A percentile compares a stretch with the other conserved stretches of the same genome.
Evolutionary conservation across 2,888 invertebrate genomes (phyloP).

Genomic region (Caenorhabditis sp.): DNA sequence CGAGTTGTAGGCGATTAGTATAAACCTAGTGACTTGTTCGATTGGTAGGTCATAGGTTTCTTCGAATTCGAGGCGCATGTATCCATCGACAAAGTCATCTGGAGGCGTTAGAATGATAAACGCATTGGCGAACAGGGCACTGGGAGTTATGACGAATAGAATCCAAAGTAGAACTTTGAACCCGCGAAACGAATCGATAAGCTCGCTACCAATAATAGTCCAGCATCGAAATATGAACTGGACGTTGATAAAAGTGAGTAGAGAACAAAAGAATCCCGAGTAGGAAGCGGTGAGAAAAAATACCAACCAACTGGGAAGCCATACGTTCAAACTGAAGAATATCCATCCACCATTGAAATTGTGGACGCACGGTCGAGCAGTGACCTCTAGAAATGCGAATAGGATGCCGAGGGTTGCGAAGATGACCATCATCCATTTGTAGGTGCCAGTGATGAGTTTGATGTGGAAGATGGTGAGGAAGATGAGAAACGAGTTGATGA

Average conservation of each 20-base stretch:
- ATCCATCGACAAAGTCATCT: no score
- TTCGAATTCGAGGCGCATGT: background rate
- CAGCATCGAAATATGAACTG: no score
- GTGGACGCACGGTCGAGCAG: background rate
- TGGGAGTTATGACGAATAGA: no score
- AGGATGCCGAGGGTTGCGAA: background rate
- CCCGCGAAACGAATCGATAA: no score
- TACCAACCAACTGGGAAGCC: no score
- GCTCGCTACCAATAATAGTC: no score
- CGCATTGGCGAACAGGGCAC: no score
- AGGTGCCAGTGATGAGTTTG: constrained; percentile 14
- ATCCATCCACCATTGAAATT: background rate
- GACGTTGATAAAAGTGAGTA: no score
- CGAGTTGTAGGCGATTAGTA: background rate
- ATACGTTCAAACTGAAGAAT: background rate
- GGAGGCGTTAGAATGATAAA: no score
- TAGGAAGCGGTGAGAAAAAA: no score
- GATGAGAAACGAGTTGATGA: constrained; percentile 5
- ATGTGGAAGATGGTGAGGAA: constrained; percentile 8
- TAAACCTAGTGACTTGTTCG: background rate
- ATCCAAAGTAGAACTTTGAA: no score
- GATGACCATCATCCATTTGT: constrained; percentile 10
- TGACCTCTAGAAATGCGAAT: background rate
- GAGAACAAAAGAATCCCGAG: no score
- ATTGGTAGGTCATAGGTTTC: background rate